Percentiles rank a stretch among this genome's conserved stretches.
These are phyloP conservation scores for Heloderma charlesbogerti DNA, from an alignment of 2,113 vertebrate species.

Conservation along the genomic window DNA sequence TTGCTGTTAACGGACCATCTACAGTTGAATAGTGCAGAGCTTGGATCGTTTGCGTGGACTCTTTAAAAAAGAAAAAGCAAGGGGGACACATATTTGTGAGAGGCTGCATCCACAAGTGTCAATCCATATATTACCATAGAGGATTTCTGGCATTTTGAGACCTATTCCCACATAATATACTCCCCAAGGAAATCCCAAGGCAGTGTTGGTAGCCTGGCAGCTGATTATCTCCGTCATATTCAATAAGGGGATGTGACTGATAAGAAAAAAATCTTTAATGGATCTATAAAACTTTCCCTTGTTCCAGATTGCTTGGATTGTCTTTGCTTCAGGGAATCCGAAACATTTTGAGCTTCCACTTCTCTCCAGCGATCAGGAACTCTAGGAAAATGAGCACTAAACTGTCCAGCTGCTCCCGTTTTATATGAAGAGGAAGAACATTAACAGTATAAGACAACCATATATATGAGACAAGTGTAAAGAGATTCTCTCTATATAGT, in stretches of 20 bases:
- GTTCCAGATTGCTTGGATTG: background rate
- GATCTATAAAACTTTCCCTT: background rate
- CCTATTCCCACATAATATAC: background rate
- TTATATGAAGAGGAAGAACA: background rate
- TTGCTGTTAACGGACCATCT: constrained; percentile 79
- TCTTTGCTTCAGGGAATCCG: background rate
- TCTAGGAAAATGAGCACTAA: background rate
- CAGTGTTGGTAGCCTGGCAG: background rate
- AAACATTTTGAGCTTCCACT: background rate
- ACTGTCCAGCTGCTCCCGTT: background rate
- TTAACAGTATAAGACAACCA: background rate
- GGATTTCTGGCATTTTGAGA: background rate
- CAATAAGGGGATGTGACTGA: too few relatives aligned
- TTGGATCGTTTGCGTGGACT: constrained; percentile 95
- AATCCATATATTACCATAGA: background rate
- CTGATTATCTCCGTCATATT: background rate
- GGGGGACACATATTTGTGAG: background rate
- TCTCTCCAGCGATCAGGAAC: background rate
- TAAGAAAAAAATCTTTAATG: background rate
- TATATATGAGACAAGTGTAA: background rate
- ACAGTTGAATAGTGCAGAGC: constrained; percentile 88
- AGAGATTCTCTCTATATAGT: background rate
- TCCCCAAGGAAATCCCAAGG: background rate
- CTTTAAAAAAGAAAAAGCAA: constrained; percentile 70
- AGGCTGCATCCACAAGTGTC: background rate